Evolutionary conservation across 1,140 invertebrate species (phyloP), one percentile per base, ranked within the genome.

Genomic region (Temnothorax nylanderi): DNA sequence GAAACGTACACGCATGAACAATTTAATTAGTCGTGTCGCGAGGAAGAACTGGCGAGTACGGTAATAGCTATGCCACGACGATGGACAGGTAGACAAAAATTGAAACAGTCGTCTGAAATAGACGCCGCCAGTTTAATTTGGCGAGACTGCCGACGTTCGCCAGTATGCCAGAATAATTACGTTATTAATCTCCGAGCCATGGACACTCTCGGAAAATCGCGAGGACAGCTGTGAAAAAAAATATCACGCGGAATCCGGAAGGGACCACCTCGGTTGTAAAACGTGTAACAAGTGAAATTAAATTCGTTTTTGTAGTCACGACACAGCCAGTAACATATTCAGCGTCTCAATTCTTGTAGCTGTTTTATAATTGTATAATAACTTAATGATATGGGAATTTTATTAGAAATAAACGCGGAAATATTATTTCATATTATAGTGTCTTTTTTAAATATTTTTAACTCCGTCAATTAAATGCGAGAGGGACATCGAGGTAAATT

Each of bases 171-270:
- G 54, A 82, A 65, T 89, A 89, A 87, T 87, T 84, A 69, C 47
- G 51, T 89, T 85, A 85, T 89, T 77, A 87, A 58, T 88, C 21
- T 78, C 32, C 49, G 65, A 69, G 64, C 54, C 56, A 51, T 26
- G 47, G 60, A 49, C 41, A 16, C 78, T 62, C 58, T 67, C 51
- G 81, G 60, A 60, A 84, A 84, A 89, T 80, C 64, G 60, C 56
- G 75, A 18, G 21, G 8, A 71, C 21, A 71, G 6, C 26, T 3
- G 26, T 16, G 21, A 71, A 82, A 58, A 62, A 32, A 58, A 72
- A 81, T 21, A 60, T 58, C 7, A 47, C 1, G 54, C 41, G 16
- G 7, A 74, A 74, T 47, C 51, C 37, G 41, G 49, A 82, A 82
- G 62, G 32, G 34, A 34, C 13, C n/a, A 44, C n/a, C 2, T 60